A percentile compares a stretch with the other conserved stretches of the same genome.
These are phyloP conservation scores for Cryptocephalus moraei DNA, from an alignment of 2,888 invertebrate species.

Conservation along the genomic window DNA sequence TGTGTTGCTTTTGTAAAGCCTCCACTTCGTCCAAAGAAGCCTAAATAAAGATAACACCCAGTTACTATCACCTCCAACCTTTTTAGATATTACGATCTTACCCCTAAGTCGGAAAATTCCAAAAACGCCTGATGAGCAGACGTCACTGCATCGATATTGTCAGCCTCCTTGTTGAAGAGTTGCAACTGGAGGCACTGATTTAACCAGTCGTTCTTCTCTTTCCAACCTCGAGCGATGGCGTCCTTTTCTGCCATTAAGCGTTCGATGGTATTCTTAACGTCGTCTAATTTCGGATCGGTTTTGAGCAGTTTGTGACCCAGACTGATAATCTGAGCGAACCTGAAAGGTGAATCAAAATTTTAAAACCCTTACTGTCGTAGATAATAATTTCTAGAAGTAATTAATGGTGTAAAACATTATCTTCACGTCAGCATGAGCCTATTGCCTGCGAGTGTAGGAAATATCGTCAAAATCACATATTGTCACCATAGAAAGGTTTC, in stretches of 20 bases:
- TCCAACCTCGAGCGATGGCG: constrained; percentile 71
- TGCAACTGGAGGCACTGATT: constrained; percentile 83
- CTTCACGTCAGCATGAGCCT: no score
- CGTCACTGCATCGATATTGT: constrained; percentile 91
- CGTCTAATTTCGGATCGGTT: constrained; percentile 62
- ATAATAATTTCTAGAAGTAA: not conserved
- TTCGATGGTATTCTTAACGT: constrained; percentile 66
- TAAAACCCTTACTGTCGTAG: not conserved
- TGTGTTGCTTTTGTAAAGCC: constrained; percentile 83
- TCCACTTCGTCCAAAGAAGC: constrained; percentile 86
- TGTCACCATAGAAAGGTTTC: no score
- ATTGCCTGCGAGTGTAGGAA: no score
- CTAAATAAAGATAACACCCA: constrained; percentile 34
- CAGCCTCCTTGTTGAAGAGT: constrained; percentile 90
- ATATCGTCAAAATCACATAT: no score
- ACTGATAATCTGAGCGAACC: constrained; percentile 70
- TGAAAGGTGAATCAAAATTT: constrained; percentile 24
- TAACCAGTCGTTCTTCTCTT: constrained; percentile 74
- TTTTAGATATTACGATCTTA: constrained; percentile 36
- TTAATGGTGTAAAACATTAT: not conserved
- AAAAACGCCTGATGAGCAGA: constrained; percentile 90
- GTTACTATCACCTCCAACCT: not conserved
- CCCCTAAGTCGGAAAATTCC: constrained; percentile 79
- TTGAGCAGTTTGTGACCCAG: constrained; percentile 66
- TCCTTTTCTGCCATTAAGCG: constrained; percentile 64